These are phyloP conservation scores for Ptychadena robeensis DNA, from an alignment of 2,797 vertebrate genomes.

Conservation along the genomic window DNA sequence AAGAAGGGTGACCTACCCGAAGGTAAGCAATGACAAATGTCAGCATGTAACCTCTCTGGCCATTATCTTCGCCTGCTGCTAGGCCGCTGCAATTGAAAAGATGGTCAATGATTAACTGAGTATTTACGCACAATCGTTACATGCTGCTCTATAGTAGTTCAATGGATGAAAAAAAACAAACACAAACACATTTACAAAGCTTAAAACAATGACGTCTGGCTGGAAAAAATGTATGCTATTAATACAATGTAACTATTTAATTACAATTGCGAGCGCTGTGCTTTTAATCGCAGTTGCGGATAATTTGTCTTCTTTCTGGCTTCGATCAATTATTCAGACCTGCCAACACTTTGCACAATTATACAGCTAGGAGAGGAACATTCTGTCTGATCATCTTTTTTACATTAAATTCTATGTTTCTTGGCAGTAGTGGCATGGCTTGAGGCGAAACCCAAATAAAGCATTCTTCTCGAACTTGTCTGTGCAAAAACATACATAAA, in stretches of 20 bases:
- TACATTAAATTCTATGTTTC: not conserved
- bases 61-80: slow-evolving; percentile 98
- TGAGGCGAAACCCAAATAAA: not conserved
- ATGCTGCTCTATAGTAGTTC: slow-evolving; percentile 32
- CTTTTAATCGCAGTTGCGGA: slow-evolving; percentile 1
- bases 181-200: slow-evolving; percentile 41
- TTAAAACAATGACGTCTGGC: slow-evolving; percentile 34
- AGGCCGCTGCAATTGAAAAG: slow-evolving; percentile 86
- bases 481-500: not conserved
- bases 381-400: slow-evolving; percentile 1
- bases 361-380: not conserved
- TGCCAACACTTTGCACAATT: slow-evolving; percentile 1
- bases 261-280: not conserved
- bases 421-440: not conserved
- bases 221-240: slow-evolving; percentile 10
- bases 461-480: not conserved
- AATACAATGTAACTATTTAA: slow-evolving; percentile 38
- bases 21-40: slow-evolving; percentile 98
- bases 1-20: slow-evolving; percentile 84
- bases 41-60: slow-evolving; percentile 98
- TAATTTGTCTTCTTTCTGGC: slow-evolving; percentile 16
- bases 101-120: slow-evolving; percentile 62
- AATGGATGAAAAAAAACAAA: slow-evolving; percentile 22
- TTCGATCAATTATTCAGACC: not conserved
- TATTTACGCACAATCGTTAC: slow-evolving; percentile 51